phyloP scores from a whole-genome alignment of 2,888 invertebrate genomes.

The Chalcis sispes region DNA sequence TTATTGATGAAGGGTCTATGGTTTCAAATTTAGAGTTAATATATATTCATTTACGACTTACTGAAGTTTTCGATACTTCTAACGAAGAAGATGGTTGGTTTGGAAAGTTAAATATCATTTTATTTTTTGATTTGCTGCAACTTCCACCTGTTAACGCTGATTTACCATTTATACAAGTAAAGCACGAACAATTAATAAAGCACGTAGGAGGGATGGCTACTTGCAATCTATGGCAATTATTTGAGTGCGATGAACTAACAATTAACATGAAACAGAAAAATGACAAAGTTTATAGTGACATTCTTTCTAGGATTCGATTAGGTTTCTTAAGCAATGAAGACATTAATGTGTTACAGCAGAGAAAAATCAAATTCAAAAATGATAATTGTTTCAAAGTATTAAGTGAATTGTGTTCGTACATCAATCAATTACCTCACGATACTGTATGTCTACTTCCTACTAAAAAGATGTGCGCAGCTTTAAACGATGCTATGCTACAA shows the following conservation, averaged over 20 bases:
- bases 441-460: constrained; percentile 53
- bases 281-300: constrained; percentile 59
- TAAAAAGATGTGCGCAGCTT: constrained; percentile 63
- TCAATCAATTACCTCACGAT: too few species aligned
- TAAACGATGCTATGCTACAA: constrained; percentile 65
- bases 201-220: constrained; percentile 59
- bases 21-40: constrained; percentile 62
- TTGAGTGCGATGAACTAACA: constrained; percentile 64
- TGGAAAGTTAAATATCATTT: constrained; percentile 63
- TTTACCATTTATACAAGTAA: constrained; percentile 61
- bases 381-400: constrained; percentile 49
- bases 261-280: constrained; percentile 65
- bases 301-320: constrained; percentile 58
- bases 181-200: constrained; percentile 60
- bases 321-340: constrained; percentile 32
- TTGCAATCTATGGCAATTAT: constrained; percentile 64
- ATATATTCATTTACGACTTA: constrained; percentile 63
- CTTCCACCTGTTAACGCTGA: constrained; percentile 65
- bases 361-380: neutral
- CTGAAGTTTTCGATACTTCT: constrained; percentile 65
- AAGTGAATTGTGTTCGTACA: constrained; percentile 41
- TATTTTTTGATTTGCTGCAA: constrained; percentile 68
- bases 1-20: constrained; percentile 64
- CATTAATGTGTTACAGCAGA: constrained; percentile 4
- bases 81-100: constrained; percentile 66